A percentile compares a stretch with the other conserved stretches of the same genome.
phyloP scores from a whole-genome alignment of 2,797 vertebrate genomes.

The Echeneis naucrates region DNA sequence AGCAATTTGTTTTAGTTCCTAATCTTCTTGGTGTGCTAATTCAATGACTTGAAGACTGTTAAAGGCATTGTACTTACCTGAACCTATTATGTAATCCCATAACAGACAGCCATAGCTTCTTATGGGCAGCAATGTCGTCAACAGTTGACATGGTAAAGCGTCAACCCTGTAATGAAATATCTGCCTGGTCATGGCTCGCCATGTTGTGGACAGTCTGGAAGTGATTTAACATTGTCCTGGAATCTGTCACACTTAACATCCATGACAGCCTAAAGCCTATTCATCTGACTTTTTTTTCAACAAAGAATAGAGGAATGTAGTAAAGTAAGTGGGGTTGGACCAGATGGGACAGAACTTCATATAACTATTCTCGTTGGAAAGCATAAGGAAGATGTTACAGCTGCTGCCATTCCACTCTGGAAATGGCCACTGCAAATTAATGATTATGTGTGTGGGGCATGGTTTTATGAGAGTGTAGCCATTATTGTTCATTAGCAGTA shows the following conservation, averaged over 20 bases:
- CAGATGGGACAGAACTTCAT: constrained; percentile 38
- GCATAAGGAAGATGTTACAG: constrained; percentile 46
- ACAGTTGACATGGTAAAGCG: constrained; percentile 21
- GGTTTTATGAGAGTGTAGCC: constrained; percentile 32
- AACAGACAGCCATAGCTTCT: constrained; percentile 16
- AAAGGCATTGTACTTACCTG: constrained; percentile 23
- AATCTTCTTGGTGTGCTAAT: constrained; percentile 48
- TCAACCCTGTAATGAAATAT: constrained; percentile 44
- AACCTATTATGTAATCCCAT: constrained; percentile 52
- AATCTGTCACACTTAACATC: constrained; percentile 63
- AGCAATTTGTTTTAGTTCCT: constrained; percentile 24
- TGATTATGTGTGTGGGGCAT: constrained; percentile 16
- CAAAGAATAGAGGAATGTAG: constrained; percentile 28
- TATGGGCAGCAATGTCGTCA: not conserved
- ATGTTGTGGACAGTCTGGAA: constrained; percentile 52
- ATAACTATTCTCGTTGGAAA: constrained; percentile 36
- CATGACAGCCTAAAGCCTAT: constrained; percentile 44
- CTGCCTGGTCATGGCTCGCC: constrained; percentile 44
- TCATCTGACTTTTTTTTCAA: constrained; percentile 48
- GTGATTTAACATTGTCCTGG: constrained; percentile 56
- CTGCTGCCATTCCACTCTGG: constrained; percentile 37
- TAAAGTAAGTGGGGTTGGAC: constrained; percentile 25
- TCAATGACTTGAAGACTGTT: constrained; percentile 37
- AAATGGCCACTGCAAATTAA: constrained; percentile 27
- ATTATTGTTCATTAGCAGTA: constrained; percentile 58